Percentiles rank a stretch among this genome's conserved stretches.
Evolutionary conservation across 2,888 invertebrate species (phyloP).

Genomic region (Lithosia quadra): DNA sequence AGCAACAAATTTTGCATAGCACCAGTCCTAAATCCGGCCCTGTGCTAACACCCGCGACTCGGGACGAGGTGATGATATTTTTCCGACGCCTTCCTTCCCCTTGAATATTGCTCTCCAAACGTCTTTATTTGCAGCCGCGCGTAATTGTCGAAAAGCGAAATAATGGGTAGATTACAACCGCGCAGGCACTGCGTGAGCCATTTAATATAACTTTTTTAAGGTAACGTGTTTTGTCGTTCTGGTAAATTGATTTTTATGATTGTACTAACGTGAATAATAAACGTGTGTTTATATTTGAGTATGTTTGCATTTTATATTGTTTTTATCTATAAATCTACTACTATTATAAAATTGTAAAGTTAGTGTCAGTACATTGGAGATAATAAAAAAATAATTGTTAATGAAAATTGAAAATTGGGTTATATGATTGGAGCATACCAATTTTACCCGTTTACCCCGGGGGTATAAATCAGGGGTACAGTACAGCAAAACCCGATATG

Average conservation of each 20-base stretch:
- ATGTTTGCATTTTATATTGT: not conserved
- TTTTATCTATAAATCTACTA: not conserved
- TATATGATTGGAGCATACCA: too few species aligned
- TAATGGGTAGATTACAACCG: constrained; percentile 57
- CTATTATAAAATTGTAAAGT: too few species aligned
- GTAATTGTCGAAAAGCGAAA: constrained; percentile 66
- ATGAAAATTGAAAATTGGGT: too few species aligned
- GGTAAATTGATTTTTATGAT: constrained; percentile 44
- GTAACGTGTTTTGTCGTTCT: constrained; percentile 34
- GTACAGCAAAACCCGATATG: too few species aligned
- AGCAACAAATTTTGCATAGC: not conserved
- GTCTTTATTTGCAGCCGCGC: constrained; percentile 67
- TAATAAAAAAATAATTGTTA: too few species aligned
- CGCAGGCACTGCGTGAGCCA: constrained; percentile 31
- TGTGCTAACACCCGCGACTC: constrained; percentile 27
- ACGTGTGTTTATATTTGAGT: not conserved
- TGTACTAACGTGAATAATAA: constrained; percentile 14
- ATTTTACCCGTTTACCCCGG: too few species aligned
- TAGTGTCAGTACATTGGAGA: too few species aligned
- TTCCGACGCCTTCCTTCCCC: constrained; percentile 60
- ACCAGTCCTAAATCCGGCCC: constrained; percentile 29
- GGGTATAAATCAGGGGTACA: too few species aligned
- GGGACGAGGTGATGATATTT: constrained; percentile 74
- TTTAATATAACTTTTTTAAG: constrained; percentile 48
- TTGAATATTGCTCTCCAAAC: constrained; percentile 64